Conservation (phyloP, 2,113 vertebrate species). For the Heteronetta atricapilla region DNA sequence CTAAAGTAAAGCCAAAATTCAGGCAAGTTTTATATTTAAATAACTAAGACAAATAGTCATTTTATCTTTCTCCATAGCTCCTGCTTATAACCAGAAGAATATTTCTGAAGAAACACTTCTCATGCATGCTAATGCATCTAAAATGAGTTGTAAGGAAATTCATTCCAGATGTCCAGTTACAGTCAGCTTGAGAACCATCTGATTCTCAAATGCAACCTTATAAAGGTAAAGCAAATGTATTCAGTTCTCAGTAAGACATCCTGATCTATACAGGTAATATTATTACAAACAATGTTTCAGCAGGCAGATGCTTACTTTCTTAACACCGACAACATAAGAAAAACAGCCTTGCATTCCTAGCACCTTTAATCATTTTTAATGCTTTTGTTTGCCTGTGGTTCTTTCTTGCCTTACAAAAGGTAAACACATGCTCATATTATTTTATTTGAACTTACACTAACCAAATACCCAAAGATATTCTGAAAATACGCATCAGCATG, state of each 20-base stretch:
- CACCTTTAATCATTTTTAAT: neutral
- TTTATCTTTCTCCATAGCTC: neutral
- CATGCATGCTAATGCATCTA: neutral
- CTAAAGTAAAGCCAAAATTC: neutral
- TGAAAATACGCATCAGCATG: neutral
- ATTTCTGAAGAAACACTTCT: neutral
- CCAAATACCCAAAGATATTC: conserved; percentile 12
- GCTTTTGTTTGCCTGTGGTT: neutral
- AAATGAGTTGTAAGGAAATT: neutral
- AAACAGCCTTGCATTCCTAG: neutral
- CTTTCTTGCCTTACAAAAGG: neutral
- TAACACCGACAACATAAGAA: neutral
- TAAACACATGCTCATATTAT: neutral
- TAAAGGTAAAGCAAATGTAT: neutral
- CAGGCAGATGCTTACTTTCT: neutral
- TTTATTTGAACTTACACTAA: conserved; percentile 8
- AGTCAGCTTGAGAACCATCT: neutral
- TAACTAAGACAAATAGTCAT: neutral
- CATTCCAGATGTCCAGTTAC: neutral
- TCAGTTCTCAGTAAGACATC: neutral
- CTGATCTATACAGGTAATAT: neutral
- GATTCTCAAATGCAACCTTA: neutral
- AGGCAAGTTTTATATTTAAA: neutral
- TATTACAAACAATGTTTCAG: neutral
- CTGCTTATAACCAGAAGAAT: neutral